A percentile compares a stretch with the other conserved stretches of the same genome.
phyloP scores from a whole-genome alignment of 2,888 invertebrate species.

The Rhagonycha fulva region DNA sequence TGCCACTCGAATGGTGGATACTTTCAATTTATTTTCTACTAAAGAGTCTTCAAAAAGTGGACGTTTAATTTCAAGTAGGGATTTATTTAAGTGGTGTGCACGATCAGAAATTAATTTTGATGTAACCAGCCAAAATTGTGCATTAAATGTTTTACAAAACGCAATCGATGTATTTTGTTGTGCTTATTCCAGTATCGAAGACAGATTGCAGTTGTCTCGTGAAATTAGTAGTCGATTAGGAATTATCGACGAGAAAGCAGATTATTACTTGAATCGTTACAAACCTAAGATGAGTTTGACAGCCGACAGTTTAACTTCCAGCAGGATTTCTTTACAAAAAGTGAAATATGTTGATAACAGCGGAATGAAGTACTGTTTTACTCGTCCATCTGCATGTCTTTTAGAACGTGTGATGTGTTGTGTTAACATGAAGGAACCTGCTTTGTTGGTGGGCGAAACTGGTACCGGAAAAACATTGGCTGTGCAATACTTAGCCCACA shows the following conservation, averaged over 20 bases:
- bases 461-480: slow-evolving; percentile 98
- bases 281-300: slow-evolving; percentile 75
- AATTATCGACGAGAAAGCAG: slow-evolving; percentile 79
- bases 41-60: slow-evolving; percentile 56
- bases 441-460: slow-evolving; percentile 95
- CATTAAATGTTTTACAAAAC: slow-evolving; percentile 79
- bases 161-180: slow-evolving; percentile 91
- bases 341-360: slow-evolving; percentile 29
- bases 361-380: slow-evolving; percentile 74
- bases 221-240: slow-evolving; percentile 82
- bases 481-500: slow-evolving; percentile 87
- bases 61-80: slow-evolving; percentile 79
- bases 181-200: slow-evolving; percentile 68
- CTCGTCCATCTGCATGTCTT: slow-evolving; percentile 77
- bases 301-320: slow-evolving; percentile 66
- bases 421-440: slow-evolving; percentile 82
- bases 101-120: slow-evolving; percentile 76
- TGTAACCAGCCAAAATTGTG: slow-evolving; percentile 70
- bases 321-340: slow-evolving; percentile 63
- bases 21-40: slow-evolving; percentile 81
- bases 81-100: slow-evolving; percentile 90
- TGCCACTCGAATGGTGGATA: slow-evolving; percentile 76
- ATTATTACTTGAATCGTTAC: slow-evolving; percentile 76
- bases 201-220: slow-evolving; percentile 69
- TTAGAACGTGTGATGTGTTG: slow-evolving; percentile 89